Evolutionary conservation across 2,888 invertebrate genomes (phyloP).

Genomic region (Mantis religiosa): DNA sequence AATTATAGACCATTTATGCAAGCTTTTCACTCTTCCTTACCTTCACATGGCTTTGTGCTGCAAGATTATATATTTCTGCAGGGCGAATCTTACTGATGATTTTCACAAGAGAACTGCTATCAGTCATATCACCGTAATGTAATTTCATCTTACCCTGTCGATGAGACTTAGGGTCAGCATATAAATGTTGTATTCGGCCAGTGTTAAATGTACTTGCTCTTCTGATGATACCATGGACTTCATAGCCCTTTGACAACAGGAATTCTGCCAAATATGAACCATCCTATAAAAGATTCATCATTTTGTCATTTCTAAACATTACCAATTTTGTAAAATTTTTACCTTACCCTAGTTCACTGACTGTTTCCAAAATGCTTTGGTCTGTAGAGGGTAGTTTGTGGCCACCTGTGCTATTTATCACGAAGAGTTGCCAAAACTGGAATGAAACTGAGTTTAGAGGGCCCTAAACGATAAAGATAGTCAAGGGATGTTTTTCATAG

Average conservation of each 20-base stretch:
- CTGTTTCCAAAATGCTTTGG: no score
- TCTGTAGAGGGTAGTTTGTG: no score
- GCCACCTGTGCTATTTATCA: no score
- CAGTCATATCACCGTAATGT: constrained; percentile 98
- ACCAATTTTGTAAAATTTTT: no score
- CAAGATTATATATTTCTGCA: constrained; percentile 94
- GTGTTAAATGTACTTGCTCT: constrained; percentile 96
- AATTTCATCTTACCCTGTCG: constrained; percentile 85
- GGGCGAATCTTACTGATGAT: constrained; percentile 76
- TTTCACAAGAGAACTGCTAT: constrained; percentile 90
- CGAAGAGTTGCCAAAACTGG: no score
- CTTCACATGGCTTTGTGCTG: constrained; percentile 98
- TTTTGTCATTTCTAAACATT: no score
- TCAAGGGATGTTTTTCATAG: no score
- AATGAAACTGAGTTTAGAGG: no score
- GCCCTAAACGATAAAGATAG: no score
- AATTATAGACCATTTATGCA: not conserved
- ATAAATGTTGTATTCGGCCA: constrained; percentile 90
- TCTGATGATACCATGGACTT: constrained; percentile 93
- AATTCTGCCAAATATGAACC: constrained; percentile 97
- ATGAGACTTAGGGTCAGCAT: constrained; percentile 85
- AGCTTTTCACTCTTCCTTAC: constrained; percentile 48
- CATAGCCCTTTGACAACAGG: constrained; percentile 85
- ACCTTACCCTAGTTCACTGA: no score
- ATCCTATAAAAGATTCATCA: constrained; percentile 59